Conservation (phyloP, 2,888 invertebrate genomes). For the Mactromeris polynyma region DNA sequence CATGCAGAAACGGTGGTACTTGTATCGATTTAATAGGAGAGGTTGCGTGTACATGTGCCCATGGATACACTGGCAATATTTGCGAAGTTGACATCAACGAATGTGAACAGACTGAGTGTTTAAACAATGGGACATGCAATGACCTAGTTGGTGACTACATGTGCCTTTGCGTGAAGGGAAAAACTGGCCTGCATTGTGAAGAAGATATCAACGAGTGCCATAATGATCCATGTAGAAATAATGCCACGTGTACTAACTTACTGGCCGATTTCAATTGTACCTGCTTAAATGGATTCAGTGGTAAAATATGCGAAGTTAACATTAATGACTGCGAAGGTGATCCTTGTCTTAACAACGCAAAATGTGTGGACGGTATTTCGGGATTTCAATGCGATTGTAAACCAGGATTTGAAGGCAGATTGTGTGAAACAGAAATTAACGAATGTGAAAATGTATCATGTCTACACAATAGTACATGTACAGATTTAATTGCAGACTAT, state of each 20-base stretch:
- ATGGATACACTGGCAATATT: conserved; percentile 31
- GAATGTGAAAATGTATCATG: conserved; percentile 68
- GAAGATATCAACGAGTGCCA: conserved; percentile 71
- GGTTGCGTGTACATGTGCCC: conserved; percentile 35
- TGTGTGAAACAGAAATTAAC: conserved; percentile 66
- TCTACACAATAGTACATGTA: conserved; percentile 57
- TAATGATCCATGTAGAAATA: conserved; percentile 62
- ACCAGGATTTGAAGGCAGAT: conserved; percentile 43
- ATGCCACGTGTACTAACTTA: conserved; percentile 46
- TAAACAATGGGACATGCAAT: conserved; percentile 34
- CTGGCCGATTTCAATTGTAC: conserved; percentile 31
- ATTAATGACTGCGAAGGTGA: conserved; percentile 56
- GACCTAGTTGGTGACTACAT: conserved; percentile 50
- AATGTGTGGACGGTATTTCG: conserved; percentile 48
- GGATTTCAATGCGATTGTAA: conserved; percentile 48
- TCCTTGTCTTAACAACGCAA: conserved; percentile 47
- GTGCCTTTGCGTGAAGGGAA: conserved; percentile 69
- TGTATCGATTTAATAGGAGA: conserved; percentile 38
- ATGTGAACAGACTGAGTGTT: conserved; percentile 44
- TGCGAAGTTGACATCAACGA: conserved; percentile 46
- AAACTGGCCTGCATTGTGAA: conserved; percentile 66
- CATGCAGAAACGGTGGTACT: conserved; percentile 45
- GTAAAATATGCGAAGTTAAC: conserved; percentile 57
- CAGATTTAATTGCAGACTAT: conserved; percentile 59
- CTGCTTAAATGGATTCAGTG: conserved; percentile 27